Evolutionary conservation across 2,113 vertebrate genomes (phyloP).

Genomic region (Mirza zaza): DNA sequence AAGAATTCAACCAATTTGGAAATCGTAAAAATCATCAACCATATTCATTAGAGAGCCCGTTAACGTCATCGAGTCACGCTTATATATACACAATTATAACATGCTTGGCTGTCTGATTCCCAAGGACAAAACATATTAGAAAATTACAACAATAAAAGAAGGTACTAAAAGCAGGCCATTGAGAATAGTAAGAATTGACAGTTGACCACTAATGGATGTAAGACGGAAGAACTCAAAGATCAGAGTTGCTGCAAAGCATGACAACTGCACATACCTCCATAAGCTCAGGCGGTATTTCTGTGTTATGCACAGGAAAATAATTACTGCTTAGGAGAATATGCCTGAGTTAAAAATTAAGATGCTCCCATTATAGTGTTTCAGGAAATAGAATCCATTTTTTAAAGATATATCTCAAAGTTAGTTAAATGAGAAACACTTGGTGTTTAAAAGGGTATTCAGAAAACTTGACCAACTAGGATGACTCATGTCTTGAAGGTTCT

Average conservation of each 20-base stretch:
- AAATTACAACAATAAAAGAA: conserved; percentile 30
- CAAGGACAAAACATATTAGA: background rate
- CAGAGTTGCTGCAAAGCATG: background rate
- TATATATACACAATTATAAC: conserved; percentile 21
- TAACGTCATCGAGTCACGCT: background rate
- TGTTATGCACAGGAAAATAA: background rate
- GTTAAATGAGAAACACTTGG: background rate
- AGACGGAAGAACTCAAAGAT: background rate
- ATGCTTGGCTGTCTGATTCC: background rate
- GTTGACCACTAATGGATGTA: background rate
- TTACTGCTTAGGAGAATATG: background rate
- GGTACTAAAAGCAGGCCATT: background rate
- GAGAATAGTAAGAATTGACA: background rate
- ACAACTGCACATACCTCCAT: background rate
- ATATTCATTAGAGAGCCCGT: background rate
- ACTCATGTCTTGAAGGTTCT: background rate
- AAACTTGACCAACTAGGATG: background rate
- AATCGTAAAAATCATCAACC: background rate
- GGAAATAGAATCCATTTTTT: conserved; percentile 34
- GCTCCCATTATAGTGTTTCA: background rate
- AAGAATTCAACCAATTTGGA: background rate
- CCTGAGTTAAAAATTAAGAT: background rate
- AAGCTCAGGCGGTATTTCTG: background rate
- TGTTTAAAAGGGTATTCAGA: background rate
- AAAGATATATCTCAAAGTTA: conserved; percentile 27